Percentiles rank a stretch among this genome's conserved stretches.
Conservation (phyloP, 2,113 vertebrate species). For the Ariopsis seemanni region DNA sequence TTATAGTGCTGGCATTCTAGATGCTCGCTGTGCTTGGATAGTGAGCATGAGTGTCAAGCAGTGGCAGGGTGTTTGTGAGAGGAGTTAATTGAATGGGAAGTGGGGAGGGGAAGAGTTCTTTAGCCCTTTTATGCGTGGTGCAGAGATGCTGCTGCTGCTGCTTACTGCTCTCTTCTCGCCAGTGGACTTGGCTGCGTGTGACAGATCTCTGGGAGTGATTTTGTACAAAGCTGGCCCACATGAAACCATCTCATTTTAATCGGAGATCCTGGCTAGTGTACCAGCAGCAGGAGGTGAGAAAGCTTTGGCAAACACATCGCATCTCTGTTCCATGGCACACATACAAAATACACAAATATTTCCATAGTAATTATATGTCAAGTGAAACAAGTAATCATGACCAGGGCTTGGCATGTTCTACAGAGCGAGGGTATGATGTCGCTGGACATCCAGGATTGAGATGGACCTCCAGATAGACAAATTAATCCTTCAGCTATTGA, state of each 20-base stretch:
- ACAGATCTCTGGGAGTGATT: conserved; percentile 74
- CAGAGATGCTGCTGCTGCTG: conserved; percentile 64
- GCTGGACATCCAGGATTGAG: conserved; percentile 61
- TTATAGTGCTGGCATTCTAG: conserved; percentile 24
- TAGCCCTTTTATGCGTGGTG: conserved; percentile 62
- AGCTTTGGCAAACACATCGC: conserved; percentile 73
- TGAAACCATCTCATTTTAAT: conserved; percentile 82
- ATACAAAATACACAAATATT: conserved; percentile 82
- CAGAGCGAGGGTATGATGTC: conserved; percentile 58
- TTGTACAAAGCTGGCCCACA: conserved; percentile 75
- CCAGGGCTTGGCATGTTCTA: conserved; percentile 67
- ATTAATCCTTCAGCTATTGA: conserved; percentile 71
- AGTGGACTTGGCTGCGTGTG: conserved; percentile 70
- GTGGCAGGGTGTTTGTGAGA: conserved; percentile 44
- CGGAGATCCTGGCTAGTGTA: conserved; percentile 75
- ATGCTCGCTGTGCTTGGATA: conserved; percentile 35
- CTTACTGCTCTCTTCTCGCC: conserved; percentile 64
- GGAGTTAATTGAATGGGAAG: conserved; percentile 64
- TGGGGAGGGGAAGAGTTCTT: conserved; percentile 55
- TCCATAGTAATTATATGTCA: conserved; percentile 82
- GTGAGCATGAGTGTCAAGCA: conserved; percentile 45
- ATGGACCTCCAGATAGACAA: conserved; percentile 70
- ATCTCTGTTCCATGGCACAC: conserved; percentile 70
- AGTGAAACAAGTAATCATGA: conserved; percentile 80
- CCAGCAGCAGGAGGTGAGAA: conserved; percentile 71